Evolutionary conservation across 2,113 vertebrate genomes (phyloP).

Genomic region (Peromyscus polionotus): DNA sequence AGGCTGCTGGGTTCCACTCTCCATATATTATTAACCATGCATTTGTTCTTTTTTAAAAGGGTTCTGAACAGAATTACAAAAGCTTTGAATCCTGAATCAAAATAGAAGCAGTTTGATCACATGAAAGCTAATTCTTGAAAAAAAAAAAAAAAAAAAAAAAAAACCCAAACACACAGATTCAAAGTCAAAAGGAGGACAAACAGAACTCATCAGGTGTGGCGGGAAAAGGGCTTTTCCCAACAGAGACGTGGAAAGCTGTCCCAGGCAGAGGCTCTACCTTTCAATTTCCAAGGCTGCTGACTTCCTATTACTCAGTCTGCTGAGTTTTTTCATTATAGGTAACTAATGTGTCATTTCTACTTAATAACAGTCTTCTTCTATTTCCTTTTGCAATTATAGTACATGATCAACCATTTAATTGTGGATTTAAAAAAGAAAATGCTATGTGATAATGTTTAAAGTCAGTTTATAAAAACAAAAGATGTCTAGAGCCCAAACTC

Average conservation of each 20-base stretch:
- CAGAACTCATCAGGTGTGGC: conserved; percentile 63
- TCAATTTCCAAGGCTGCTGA: conserved; percentile 63
- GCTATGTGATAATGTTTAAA: conserved; percentile 15
- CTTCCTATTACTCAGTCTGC: conserved; percentile 74
- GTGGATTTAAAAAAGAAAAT: conserved; percentile 62
- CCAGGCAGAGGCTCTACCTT: neutral
- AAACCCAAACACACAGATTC: conserved; percentile 68
- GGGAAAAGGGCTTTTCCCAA: neutral
- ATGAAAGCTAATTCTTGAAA: conserved; percentile 81
- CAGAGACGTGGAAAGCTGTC: conserved; percentile 18
- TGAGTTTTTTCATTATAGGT: conserved; percentile 83
- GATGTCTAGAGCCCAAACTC: neutral
- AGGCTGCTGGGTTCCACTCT: conserved; percentile 56
- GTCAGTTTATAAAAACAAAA: neutral
- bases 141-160: neutral
- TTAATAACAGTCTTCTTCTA: conserved; percentile 74
- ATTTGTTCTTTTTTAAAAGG: conserved; percentile 36
- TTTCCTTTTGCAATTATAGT: conserved; percentile 81
- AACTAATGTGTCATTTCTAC: conserved; percentile 74
- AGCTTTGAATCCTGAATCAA: conserved; percentile 78
- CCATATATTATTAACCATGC: conserved; percentile 74
- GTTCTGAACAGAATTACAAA: conserved; percentile 80
- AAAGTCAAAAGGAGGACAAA: conserved; percentile 75
- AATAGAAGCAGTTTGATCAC: conserved; percentile 74
- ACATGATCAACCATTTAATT: conserved; percentile 75